A percentile compares a stretch with the other conserved stretches of the same genome.
Evolutionary conservation across 2,797 vertebrate genomes (phyloP).

Genomic region (Mormyrops boulengeri): DNA sequence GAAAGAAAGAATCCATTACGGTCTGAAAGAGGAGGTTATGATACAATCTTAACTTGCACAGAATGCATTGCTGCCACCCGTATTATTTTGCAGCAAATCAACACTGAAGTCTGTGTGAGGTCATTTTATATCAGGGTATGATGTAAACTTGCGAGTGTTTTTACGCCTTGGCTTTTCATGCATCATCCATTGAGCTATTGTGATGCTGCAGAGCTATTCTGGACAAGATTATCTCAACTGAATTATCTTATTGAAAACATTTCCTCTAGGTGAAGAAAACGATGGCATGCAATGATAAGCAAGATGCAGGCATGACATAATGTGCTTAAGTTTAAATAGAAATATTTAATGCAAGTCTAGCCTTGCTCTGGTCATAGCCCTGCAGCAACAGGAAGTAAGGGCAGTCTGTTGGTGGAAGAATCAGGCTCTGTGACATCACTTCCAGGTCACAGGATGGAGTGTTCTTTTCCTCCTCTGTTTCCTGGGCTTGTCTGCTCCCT

Average conservation of each 20-base stretch:
- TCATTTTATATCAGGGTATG: conserved; percentile 60
- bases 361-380: conserved; percentile 85
- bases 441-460: conserved; percentile 72
- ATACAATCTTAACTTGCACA: conserved; percentile 50
- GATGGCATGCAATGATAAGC: conserved; percentile 70
- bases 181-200: conserved; percentile 45
- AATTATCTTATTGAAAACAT: conserved; percentile 48
- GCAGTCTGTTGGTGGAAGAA: conserved; percentile 80
- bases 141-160: conserved; percentile 49
- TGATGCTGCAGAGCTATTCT: conserved; percentile 55
- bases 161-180: conserved; percentile 27
- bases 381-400: conserved; percentile 85
- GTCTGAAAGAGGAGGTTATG: conserved; percentile 25
- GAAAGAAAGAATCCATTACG: conserved; percentile 21
- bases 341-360: conserved; percentile 58
- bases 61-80: conserved; percentile 52
- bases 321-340: conserved; percentile 42
- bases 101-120: conserved; percentile 65
- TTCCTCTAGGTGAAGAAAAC: conserved; percentile 15
- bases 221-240: conserved; percentile 47
- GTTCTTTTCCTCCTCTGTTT: conserved; percentile 57
- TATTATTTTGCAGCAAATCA: conserved; percentile 69
- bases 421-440: conserved; percentile 83
- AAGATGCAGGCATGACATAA: conserved; percentile 71
- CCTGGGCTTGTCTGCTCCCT: conserved; percentile 53